Evolutionary conservation across 2,888 invertebrate species (phyloP).

Genomic region (Melanchra persicariae): DNA sequence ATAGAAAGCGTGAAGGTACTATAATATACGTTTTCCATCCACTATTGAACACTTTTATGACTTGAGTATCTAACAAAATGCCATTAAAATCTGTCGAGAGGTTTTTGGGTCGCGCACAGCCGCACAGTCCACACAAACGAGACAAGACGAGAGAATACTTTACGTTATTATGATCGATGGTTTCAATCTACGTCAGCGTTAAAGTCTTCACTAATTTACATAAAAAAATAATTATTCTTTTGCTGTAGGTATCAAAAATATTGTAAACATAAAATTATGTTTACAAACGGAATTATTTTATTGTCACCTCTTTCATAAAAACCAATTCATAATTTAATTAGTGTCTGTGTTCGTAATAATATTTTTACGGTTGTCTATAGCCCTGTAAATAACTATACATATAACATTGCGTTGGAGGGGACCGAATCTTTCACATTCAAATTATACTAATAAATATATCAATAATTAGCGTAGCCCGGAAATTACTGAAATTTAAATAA

Average conservation of each 20-base stretch:
- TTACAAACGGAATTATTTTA: conserved; percentile 22
- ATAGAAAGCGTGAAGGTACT: conserved; percentile 48
- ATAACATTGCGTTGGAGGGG: conserved; percentile 51
- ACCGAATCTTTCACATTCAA: conserved; percentile 41
- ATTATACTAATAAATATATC: conserved; percentile 47
- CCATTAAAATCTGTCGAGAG: conserved; percentile 47
- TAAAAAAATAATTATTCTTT: conserved; percentile 19
- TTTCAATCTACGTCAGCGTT: conserved; percentile 21
- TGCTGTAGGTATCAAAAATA: background rate
- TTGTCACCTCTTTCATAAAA: background rate
- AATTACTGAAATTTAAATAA: conserved; percentile 39
- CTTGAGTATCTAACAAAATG: conserved; percentile 35
- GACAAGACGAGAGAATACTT: conserved; percentile 4
- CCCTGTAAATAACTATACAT: conserved; percentile 43
- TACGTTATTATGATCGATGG: conserved; percentile 47
- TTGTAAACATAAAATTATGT: background rate
- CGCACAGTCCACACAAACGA: background rate
- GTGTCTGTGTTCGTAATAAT: background rate
- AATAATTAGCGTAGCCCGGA: conserved; percentile 50
- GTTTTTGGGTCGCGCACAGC: conserved; percentile 36
- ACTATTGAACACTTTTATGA: conserved; percentile 39
- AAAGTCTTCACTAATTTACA: conserved; percentile 17
- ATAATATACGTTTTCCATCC: conserved; percentile 33
- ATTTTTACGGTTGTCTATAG: conserved; percentile 31
- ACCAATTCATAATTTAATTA: background rate